These are phyloP conservation scores for Cassiopea andromeda DNA, from an alignment of 30 jellyfish, hydroid and myxozoan species.

Conservation along the genomic window DNA sequence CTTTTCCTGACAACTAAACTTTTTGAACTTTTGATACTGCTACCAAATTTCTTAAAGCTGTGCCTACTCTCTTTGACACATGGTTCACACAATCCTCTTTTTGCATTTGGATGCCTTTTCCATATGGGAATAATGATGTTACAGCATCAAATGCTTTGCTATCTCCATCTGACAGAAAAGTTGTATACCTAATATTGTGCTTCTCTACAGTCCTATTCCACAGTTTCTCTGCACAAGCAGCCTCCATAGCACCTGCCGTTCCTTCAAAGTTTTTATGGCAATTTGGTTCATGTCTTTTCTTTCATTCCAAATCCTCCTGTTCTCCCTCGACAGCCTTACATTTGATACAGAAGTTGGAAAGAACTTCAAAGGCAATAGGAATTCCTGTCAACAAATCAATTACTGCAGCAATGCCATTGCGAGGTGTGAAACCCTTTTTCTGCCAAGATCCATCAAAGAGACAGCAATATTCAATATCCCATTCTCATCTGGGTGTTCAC, in stretches of 20 bases:
- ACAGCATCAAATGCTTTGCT: constrained; percentile 36
- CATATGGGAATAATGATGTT: not conserved
- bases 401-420: too few species aligned
- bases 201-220: constrained; percentile 23
- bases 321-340: too few species aligned
- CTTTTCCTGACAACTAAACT: constrained; percentile 38
- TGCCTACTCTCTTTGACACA: constrained; percentile 18
- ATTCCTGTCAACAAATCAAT: too few species aligned
- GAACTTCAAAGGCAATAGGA: too few species aligned
- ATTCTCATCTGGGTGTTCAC: too few species aligned
- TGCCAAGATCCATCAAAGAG: too few species aligned
- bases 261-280: constrained; percentile 11
- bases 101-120: constrained; percentile 3
- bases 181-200: constrained; percentile 20
- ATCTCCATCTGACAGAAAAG: constrained; percentile 44
- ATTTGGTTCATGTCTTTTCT: too few species aligned
- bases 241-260: constrained; percentile 22
- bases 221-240: not conserved
- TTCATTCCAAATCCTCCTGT: too few species aligned
- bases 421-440: too few species aligned
- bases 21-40: constrained; percentile 6
- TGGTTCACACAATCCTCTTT: not conserved
- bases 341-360: too few species aligned
- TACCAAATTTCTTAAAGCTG: constrained; percentile 1
- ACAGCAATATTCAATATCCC: too few species aligned